Evolutionary conservation across 2,797 vertebrate genomes (phyloP).

Genomic region (Saguinus oedipus): DNA sequence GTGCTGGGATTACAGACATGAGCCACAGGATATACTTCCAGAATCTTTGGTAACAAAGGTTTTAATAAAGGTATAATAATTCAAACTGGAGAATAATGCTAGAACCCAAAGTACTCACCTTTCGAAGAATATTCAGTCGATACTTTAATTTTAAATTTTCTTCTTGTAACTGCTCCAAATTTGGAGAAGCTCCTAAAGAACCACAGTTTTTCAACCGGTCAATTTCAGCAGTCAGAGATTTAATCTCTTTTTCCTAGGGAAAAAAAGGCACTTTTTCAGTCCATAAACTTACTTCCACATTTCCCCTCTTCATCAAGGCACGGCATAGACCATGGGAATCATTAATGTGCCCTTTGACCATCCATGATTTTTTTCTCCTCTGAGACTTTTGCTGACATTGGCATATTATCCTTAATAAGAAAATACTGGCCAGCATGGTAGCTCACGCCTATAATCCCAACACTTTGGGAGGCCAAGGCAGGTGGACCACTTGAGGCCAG

Average conservation of each 20-base stretch:
- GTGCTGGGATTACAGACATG: not conserved
- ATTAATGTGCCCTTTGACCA: not conserved
- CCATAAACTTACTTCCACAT: not conserved
- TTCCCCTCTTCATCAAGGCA: not conserved
- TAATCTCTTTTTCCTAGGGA: constrained; percentile 92
- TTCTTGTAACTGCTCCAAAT: constrained; percentile 89
- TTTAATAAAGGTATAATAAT: not conserved
- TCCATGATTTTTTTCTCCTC: not conserved
- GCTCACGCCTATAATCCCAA: not conserved
- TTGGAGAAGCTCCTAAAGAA: constrained; percentile 81
- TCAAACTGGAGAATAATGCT: not conserved
- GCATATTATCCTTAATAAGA: not conserved
- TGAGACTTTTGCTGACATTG: not conserved
- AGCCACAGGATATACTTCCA: not conserved
- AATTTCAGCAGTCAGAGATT: constrained; percentile 90
- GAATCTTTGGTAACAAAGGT: not conserved
- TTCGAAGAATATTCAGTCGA: constrained; percentile 91
- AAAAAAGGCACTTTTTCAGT: constrained; percentile 7
- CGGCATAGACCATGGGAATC: not conserved
- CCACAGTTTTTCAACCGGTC: constrained; percentile 89
- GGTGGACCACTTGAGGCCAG: not conserved
- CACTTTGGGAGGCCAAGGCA: not conserved
- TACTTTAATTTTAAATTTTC: constrained; percentile 95
- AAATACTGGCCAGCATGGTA: not conserved
- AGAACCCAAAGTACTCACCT: constrained; percentile 81